A percentile compares a stretch with the other conserved stretches of the same genome.
Conservation (phyloP, 2,888 invertebrate species). For the Archaeoteleia sp. region DNA sequence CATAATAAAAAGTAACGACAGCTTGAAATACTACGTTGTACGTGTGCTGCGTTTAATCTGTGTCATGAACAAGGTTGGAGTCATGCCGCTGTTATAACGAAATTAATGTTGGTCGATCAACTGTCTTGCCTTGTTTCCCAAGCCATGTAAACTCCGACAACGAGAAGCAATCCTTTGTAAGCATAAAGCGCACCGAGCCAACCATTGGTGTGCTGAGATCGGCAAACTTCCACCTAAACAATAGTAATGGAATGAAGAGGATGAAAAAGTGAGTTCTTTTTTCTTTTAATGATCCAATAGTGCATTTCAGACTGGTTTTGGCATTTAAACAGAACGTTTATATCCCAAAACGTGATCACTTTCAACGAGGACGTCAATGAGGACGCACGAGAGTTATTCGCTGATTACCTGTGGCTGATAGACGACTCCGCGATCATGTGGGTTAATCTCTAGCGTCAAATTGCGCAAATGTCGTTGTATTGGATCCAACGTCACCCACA, state of each 20-base stretch:
- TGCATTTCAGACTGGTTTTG: constrained; percentile 7
- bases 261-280: constrained; percentile 22
- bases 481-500: constrained; percentile 91
- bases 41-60: constrained; percentile 23
- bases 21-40: constrained; percentile 5
- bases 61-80: constrained; percentile 17
- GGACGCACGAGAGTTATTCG: constrained; percentile 11
- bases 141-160: constrained; percentile 96
- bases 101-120: constrained; percentile 15
- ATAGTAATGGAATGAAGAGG: constrained; percentile 22
- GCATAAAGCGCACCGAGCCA: constrained; percentile 94
- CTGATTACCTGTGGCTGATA: constrained; percentile 86
- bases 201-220: constrained; percentile 89
- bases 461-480: constrained; percentile 90
- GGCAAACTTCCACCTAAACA: constrained; percentile 89
- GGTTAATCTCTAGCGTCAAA: constrained; percentile 86
- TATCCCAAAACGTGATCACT: background rate
- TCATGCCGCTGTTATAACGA: constrained; percentile 12
- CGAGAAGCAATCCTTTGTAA: constrained; percentile 90
- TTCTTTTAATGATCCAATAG: constrained; percentile 22
- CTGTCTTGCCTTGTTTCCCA: constrained; percentile 86
- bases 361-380: constrained; percentile 6
- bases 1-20: background rate
- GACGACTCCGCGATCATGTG: constrained; percentile 86
- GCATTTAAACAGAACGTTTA: constrained; percentile 5